A percentile compares a stretch with the other conserved stretches of the same genome.
Evolutionary conservation across 1,140 invertebrate species (phyloP).

Genomic region (Drosophila navojoa): DNA sequence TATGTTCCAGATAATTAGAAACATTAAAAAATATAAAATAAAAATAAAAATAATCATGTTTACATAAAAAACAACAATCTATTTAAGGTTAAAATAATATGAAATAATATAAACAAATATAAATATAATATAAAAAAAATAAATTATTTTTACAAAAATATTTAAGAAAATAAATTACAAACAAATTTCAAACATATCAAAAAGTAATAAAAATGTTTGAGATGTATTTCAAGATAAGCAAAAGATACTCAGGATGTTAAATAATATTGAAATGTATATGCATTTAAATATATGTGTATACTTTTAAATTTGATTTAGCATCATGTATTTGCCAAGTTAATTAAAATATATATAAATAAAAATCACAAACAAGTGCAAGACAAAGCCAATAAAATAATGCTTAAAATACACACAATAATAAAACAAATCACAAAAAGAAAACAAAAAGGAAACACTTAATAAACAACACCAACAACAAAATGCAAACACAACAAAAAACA

Average conservation of each 20-base stretch:
- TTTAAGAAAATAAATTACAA: neutral
- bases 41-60: no score
- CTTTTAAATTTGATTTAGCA: no score
- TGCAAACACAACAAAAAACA: neutral
- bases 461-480: constrained; percentile 4
- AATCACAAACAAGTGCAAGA: neutral
- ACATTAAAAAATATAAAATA: no score
- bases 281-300: no score
- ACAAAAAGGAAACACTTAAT: neutral
- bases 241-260: neutral
- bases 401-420: neutral
- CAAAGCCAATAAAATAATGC: neutral
- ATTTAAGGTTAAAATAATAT: no score
- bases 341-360: neutral
- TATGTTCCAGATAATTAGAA: no score
- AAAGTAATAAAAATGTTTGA: neutral
- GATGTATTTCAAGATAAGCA: neutral
- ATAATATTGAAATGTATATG: no score
- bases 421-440: neutral
- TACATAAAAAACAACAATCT: no score
- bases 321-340: neutral
- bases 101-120: no score
- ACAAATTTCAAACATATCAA: neutral
- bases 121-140: neutral
- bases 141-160: neutral